These are phyloP conservation scores for Spheniscus mendiculus DNA, from an alignment of 2,113 vertebrate species.

Conservation along the genomic window DNA sequence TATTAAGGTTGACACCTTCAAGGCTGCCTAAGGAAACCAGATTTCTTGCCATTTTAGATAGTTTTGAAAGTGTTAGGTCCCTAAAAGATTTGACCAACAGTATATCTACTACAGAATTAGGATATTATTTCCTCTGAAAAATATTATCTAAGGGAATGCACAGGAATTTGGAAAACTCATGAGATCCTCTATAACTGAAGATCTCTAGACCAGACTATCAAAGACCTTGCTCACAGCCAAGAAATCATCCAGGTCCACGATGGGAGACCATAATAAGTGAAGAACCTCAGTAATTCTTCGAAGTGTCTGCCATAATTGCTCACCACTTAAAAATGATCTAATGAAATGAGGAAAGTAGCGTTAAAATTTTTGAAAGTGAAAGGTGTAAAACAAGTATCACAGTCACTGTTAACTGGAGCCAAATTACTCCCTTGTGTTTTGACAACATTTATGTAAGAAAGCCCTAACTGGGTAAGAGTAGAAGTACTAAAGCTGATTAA, in stretches of 20 bases:
- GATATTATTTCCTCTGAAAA: background rate
- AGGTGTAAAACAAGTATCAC: background rate
- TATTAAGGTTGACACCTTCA: background rate
- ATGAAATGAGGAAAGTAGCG: rapidly evolving
- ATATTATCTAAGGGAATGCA: background rate
- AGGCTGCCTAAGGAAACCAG: background rate
- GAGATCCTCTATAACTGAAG: background rate
- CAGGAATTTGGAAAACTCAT: background rate
- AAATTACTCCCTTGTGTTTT: background rate
- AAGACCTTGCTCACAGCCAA: background rate
- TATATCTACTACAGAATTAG: background rate
- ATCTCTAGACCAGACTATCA: background rate
- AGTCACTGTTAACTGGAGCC: background rate
- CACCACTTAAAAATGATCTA: background rate
- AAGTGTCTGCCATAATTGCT: background rate
- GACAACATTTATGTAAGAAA: background rate
- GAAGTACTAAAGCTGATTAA: background rate
- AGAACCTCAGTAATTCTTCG: background rate
- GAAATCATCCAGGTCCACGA: background rate
- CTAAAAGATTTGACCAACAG: background rate
- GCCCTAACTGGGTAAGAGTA: background rate
- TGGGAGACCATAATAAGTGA: background rate
- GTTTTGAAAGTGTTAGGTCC: background rate
- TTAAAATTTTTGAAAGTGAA: background rate
- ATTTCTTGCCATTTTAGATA: background rate